A percentile compares a stretch with the other conserved stretches of the same genome.
phyloP scores from a whole-genome alignment of 2,888 invertebrate species.

The Hoplodrina blanda region DNA sequence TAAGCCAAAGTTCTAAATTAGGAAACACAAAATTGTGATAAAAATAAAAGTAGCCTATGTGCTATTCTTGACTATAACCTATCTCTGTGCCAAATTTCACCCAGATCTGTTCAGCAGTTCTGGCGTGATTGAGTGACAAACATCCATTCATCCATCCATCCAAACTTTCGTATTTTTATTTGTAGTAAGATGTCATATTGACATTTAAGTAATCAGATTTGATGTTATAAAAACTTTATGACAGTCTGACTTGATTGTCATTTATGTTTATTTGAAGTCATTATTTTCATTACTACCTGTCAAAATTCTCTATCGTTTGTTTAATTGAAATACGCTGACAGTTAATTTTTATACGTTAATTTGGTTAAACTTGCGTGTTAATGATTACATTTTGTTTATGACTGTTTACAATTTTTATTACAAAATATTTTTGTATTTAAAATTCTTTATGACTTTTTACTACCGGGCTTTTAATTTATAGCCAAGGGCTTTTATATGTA shows the following conservation, averaged over 20 bases:
- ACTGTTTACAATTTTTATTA: conserved; percentile 38
- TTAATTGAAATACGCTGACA: conserved; percentile 12
- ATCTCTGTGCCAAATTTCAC: too few species aligned
- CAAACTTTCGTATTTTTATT: too few species aligned
- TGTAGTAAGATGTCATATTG: too few species aligned
- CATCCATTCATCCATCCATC: too few species aligned
- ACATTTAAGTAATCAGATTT: conserved; percentile 1
- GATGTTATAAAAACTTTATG: not conserved
- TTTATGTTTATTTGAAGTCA: conserved; percentile 11
- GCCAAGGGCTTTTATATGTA: not conserved
- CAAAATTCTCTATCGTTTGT: conserved; percentile 3
- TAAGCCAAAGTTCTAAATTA: too few species aligned
- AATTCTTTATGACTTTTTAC: conserved; percentile 23
- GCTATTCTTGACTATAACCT: too few species aligned
- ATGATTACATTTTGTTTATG: conserved; percentile 48
- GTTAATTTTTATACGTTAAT: conserved; percentile 5
- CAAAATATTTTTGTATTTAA: conserved; percentile 26
- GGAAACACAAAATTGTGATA: too few species aligned
- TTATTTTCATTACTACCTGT: not conserved
- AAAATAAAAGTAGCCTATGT: too few species aligned
- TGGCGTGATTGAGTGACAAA: too few species aligned
- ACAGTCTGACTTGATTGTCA: not conserved
- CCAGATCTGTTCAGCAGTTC: too few species aligned
- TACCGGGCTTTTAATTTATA: conserved; percentile 13
- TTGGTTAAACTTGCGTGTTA: conserved; percentile 49